A percentile compares a stretch with the other conserved stretches of the same genome.
Conservation (phyloP, 2,797 vertebrate genomes). For the Anabas testudineus region DNA sequence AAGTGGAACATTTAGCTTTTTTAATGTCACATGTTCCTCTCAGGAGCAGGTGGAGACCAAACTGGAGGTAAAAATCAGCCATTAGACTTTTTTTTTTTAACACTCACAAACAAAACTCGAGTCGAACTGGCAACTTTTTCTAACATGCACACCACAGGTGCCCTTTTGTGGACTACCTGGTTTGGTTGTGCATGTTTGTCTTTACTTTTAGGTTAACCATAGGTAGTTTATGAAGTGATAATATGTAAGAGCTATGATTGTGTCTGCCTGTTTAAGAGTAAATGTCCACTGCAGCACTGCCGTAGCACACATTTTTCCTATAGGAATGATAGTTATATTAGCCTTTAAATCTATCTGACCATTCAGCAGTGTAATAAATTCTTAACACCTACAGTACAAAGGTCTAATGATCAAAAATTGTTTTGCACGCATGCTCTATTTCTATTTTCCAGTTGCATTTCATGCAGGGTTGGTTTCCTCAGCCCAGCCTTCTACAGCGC, state of each 20-base stretch:
- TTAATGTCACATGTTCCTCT: not conserved
- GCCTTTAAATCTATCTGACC: not conserved
- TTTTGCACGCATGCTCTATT: not conserved
- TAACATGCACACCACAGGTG: not conserved
- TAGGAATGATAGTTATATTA: too few relatives aligned
- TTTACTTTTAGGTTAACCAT: too few relatives aligned
- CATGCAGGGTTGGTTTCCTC: not conserved
- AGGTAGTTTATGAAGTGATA: too few relatives aligned
- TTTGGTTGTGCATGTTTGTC: too few relatives aligned
- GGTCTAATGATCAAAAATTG: constrained; percentile 3
- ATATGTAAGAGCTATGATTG: not conserved
- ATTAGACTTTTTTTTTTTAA: not conserved
- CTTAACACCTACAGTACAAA: not conserved
- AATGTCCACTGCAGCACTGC: not conserved
- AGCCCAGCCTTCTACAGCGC: constrained; percentile 10
- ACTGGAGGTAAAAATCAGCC: not conserved
- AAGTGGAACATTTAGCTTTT: not conserved
- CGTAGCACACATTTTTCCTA: too few relatives aligned
- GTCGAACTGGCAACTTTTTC: not conserved
- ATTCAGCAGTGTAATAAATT: constrained; percentile 17
- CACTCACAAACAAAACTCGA: too few relatives aligned
- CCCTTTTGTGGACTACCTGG: too few relatives aligned
- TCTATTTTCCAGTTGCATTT: not conserved
- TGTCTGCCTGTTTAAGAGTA: not conserved
- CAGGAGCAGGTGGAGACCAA: not conserved